Conservation (phyloP, 2,797 vertebrate species). For the Chelon auratus region DNA sequence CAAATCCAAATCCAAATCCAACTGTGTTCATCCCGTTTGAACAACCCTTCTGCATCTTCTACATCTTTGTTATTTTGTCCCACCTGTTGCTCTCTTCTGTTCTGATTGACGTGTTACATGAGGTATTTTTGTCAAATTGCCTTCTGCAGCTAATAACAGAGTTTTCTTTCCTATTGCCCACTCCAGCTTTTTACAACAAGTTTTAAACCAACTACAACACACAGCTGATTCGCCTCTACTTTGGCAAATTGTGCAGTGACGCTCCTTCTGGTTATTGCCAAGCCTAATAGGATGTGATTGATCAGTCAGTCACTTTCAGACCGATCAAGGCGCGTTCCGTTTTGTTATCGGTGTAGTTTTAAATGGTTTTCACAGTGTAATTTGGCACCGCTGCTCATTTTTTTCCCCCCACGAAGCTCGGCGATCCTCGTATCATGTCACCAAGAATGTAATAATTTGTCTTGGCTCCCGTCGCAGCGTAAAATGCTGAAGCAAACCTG, state of each 20-base stretch:
- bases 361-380: background rate
- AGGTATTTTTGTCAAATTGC: no score
- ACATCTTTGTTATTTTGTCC: no score
- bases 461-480: background rate
- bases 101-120: no score
- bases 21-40: no score
- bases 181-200: background rate
- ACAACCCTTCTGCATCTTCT: no score
- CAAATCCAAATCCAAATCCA: no score
- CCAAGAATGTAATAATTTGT: background rate
- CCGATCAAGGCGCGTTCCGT: background rate
- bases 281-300: background rate
- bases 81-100: no score
- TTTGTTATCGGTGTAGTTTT: background rate
- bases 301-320: conserved; percentile 19
- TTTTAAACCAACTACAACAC: background rate
- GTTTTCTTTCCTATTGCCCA: background rate
- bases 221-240: background rate
- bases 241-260: background rate
- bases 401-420: background rate
- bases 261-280: background rate
- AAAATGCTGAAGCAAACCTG: background rate
- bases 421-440: background rate
- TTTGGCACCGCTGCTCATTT: background rate
- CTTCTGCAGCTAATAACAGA: background rate